Conservation (phyloP, 2,113 vertebrate genomes). For the Kryptolebias marmoratus region DNA sequence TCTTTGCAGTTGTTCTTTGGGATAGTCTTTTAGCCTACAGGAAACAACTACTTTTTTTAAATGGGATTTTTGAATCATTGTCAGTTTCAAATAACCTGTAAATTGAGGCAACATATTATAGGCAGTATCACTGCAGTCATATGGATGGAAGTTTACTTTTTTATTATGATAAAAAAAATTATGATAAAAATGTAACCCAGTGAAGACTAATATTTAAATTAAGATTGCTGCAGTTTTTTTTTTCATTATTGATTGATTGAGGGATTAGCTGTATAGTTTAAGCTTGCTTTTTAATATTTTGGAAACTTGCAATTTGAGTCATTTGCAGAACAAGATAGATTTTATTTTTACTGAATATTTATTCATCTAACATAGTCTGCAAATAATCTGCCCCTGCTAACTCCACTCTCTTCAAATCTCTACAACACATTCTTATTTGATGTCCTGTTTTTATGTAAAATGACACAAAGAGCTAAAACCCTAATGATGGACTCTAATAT, state of each 20-base stretch:
- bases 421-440: background rate
- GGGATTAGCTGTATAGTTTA: background rate
- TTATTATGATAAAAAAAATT: too few species aligned
- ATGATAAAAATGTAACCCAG: too few species aligned
- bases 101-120: background rate
- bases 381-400: too few species aligned
- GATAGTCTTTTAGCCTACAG: slow-evolving; percentile 3
- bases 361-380: too few species aligned
- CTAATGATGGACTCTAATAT: too few species aligned
- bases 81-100: background rate
- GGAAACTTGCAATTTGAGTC: background rate
- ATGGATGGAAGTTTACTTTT: too few species aligned
- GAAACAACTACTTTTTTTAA: slow-evolving; percentile 10
- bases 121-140: too few species aligned
- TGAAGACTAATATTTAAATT: too few species aligned
- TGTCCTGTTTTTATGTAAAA: background rate
- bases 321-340: background rate
- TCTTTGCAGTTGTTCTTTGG: slow-evolving; percentile 18
- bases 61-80: slow-evolving; percentile 19
- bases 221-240: too few species aligned
- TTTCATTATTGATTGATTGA: background rate
- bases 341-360: too few species aligned
- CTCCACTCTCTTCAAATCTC: background rate
- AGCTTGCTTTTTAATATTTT: background rate
- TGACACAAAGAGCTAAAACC: background rate